Base-by-base conservation (phyloP, 1,140 invertebrate species). In the Caenorhabditis tropicalis region DNA sequence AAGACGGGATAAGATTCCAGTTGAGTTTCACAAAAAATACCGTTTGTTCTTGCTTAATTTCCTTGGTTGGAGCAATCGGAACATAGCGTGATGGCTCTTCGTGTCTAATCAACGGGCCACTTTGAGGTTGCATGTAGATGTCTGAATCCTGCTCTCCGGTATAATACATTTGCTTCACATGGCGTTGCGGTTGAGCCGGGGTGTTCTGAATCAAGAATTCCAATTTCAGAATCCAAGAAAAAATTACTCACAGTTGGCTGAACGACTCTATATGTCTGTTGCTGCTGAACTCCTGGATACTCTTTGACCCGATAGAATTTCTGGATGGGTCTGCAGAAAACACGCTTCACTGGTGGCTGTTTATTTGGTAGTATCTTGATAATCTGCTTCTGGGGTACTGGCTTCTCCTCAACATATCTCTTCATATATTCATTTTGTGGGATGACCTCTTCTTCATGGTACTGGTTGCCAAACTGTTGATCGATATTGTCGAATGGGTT, bases 221-320 rank as follows among this genome's bases (percentile, higher is more conserved):
- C 21, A 51, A 51, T n/a, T 19, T 51, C 3, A n/a, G n/a, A n/a
- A n/a, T n/a, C n/a, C n/a, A n/a, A n/a, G n/a, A n/a, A n/a, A 51
- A 16, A 24, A 58, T 27, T 10, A 24, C 65, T 46, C n/a, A 43
- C 65, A 5, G 33, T 4, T 24, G 65, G 19, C 19, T 33, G 65
- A 74, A 43, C n/a, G 10, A 46, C 36, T 21, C 36, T n/a, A 29
- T 74, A 74, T 2, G 24, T 2, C 7, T 56, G 21, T 21, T 56
- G 21, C 43, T 74, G 65, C 10, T 33, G 58, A 9, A 56, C 21
- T 24, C 27, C 36, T 10, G 43, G 33, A 24, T 24, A 12, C 15
- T 74, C 65, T 21, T 12, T 74, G 36, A 74, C 36, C 6, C 65
- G 65, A n/a, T 74, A 74, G 10, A 74, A 12, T 24, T 74, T 74